Evolutionary conservation across 2,888 invertebrate species (phyloP).

Genomic region (Eupithecia dodoneata): DNA sequence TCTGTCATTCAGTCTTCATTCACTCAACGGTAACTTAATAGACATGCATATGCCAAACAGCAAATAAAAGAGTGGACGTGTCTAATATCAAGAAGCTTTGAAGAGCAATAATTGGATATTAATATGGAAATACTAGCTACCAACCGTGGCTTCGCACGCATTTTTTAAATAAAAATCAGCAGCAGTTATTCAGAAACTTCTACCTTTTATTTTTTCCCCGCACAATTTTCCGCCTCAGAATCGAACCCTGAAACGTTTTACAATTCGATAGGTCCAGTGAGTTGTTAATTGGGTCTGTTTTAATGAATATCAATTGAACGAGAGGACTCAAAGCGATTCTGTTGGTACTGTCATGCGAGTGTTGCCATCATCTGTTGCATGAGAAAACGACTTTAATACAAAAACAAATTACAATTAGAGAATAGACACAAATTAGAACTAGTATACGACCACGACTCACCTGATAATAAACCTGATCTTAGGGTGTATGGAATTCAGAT

Average conservation of each 20-base stretch:
- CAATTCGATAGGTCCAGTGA: conserved; percentile 68
- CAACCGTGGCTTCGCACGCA: neutral
- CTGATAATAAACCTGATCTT: too few species aligned
- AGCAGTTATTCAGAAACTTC: neutral
- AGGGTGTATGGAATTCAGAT: too few species aligned
- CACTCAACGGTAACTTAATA: too few species aligned
- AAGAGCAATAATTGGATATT: neutral
- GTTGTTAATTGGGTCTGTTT: conserved; percentile 70
- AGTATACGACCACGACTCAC: too few species aligned
- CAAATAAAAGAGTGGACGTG: too few species aligned
- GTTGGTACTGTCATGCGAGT: neutral
- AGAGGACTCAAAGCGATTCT: conserved; percentile 38
- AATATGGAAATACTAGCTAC: neutral
- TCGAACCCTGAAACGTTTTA: conserved; percentile 61
- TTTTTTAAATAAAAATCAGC: neutral
- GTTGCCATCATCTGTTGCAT: conserved; percentile 25
- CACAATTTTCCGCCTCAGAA: conserved; percentile 2
- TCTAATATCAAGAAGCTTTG: neutral
- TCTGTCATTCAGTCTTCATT: too few species aligned
- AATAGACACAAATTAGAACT: too few species aligned
- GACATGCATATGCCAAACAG: too few species aligned
- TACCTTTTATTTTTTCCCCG: neutral
- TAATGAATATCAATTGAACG: conserved; percentile 72
- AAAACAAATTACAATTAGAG: too few species aligned
- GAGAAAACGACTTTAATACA: neutral